Percentiles rank a stretch among this genome's conserved stretches.
These are phyloP conservation scores for Stichodactyla helianthus DNA, from an alignment of 64 coral and sea anemone genomes.

Conservation along the genomic window DNA sequence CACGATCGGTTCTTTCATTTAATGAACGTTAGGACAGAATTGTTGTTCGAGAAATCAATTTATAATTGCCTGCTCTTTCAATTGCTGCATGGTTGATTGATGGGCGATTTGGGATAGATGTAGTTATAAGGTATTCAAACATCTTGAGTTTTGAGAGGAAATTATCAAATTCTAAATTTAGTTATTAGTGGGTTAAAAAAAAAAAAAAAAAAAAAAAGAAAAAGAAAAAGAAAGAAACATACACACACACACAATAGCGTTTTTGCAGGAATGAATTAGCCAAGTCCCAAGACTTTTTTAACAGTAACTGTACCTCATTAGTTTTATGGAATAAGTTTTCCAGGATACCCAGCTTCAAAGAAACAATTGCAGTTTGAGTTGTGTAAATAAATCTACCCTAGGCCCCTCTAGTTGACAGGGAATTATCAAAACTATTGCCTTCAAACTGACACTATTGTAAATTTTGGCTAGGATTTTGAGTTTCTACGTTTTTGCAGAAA, in stretches of 20 bases:
- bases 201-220: too few species aligned
- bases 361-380: neutral
- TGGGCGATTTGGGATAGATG: neutral
- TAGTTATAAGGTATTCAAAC: neutral
- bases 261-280: neutral
- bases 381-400: neutral
- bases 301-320: neutral
- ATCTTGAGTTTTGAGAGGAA: neutral
- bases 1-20: neutral
- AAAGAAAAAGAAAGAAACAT: too few species aligned
- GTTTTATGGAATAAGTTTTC: neutral
- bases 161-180: neutral
- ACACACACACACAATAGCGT: too few species aligned
- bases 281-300: neutral
- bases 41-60: neutral
- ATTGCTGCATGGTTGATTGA: neutral
- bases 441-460: neutral
- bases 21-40: neutral
- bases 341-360: neutral
- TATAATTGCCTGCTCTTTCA: neutral
- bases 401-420: too few species aligned
- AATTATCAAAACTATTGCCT: neutral
- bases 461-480: neutral
- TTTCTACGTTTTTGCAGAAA: neutral
- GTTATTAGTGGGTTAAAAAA: too few species aligned